Conservation (phyloP, 30 jellyfish, hydroid and myxozoan genomes). For the Turritopsis dohrnii region DNA sequence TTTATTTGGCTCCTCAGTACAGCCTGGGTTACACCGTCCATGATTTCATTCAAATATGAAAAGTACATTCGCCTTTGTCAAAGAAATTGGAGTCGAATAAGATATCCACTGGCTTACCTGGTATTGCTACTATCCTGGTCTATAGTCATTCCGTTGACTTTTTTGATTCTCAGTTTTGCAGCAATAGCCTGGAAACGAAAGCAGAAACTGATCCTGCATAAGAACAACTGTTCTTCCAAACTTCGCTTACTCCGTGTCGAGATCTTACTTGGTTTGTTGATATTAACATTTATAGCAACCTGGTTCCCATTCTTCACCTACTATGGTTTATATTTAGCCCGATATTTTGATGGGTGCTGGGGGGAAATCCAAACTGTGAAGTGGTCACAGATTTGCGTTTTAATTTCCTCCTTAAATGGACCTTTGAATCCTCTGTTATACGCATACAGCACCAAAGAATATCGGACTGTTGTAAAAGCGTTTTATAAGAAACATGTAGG, state of each 20-base stretch:
- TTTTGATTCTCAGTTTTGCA: slow-evolving; percentile 53
- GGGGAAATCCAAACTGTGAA: slow-evolving; percentile 39
- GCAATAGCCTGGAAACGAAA: slow-evolving; percentile 55
- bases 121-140: slow-evolving; percentile 50
- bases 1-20: slow-evolving; percentile 51
- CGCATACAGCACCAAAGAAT: neutral
- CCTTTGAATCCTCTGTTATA: slow-evolving; percentile 63
- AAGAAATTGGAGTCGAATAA: slow-evolving; percentile 50
- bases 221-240: slow-evolving; percentile 33
- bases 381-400: slow-evolving; percentile 66
- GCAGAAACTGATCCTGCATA: slow-evolving; percentile 18
- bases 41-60: slow-evolving; percentile 56
- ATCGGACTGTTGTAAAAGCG: neutral
- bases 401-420: slow-evolving; percentile 66
- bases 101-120: slow-evolving; percentile 39
- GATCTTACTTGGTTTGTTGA: slow-evolving; percentile 56
- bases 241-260: slow-evolving; percentile 61
- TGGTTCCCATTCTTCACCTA: slow-evolving; percentile 74
- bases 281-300: slow-evolving; percentile 44
- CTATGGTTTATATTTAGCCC: slow-evolving; percentile 29
- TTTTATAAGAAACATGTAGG: neutral
- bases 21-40: slow-evolving; percentile 61
- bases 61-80: slow-evolving; percentile 29
- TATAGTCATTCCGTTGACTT: slow-evolving; percentile 47
- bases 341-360: slow-evolving; percentile 35